phyloP scores from a whole-genome alignment of 2,888 invertebrate species.

The Protonemura montana region DNA sequence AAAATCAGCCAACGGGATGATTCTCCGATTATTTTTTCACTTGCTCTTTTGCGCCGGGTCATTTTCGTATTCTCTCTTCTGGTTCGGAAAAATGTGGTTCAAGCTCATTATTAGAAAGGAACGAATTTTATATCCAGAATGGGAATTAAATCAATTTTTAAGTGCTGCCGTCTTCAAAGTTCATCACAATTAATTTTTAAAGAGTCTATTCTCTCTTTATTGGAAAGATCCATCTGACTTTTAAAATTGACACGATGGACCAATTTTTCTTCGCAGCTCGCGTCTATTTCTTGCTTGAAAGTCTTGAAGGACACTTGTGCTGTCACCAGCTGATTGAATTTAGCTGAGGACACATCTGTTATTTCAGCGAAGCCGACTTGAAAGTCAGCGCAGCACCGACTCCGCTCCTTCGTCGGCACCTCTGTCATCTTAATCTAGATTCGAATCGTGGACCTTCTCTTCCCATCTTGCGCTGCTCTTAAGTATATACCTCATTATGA shows the following conservation, averaged over 20 bases:
- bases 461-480: not conserved
- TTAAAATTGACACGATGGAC: not conserved
- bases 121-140: not conserved
- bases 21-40: not conserved
- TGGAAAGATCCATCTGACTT: not conserved
- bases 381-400: not conserved
- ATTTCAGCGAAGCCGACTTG: not conserved
- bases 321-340: conserved; percentile 16
- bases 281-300: not conserved
- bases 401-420: not conserved
- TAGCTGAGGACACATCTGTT: conserved; percentile 26
- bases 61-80: too few species aligned
- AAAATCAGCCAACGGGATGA: not conserved
- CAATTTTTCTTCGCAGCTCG: not conserved
- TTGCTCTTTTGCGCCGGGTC: not conserved
- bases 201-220: not conserved
- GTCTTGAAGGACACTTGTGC: not conserved
- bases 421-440: conserved; percentile 24
- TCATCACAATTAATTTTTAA: not conserved
- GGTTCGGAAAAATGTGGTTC: too few species aligned
- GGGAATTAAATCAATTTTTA: not conserved
- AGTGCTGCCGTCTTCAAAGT: not conserved
- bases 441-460: conserved; percentile 14
- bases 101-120: not conserved
- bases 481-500: conserved; percentile 26